These are phyloP conservation scores for Gymnosoma rotundatum DNA, from an alignment of 2,888 invertebrate species.

Conservation along the genomic window DNA sequence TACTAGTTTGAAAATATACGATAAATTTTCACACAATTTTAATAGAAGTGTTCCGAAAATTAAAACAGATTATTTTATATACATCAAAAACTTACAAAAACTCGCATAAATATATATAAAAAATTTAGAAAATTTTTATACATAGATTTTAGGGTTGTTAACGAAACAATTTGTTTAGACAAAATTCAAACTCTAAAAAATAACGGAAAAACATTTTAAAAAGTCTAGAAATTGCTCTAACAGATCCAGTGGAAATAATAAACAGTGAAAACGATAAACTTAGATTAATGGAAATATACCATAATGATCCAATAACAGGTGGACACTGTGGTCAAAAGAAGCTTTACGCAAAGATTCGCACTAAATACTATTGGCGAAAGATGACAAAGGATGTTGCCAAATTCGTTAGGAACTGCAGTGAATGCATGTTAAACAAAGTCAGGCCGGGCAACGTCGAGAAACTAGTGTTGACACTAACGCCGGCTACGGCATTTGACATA, in stretches of 20 bases:
- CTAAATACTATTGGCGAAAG: neutral
- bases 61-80: constrained; percentile 29
- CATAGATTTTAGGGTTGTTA: constrained; percentile 47
- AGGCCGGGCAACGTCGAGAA: neutral
- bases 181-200: constrained; percentile 26
- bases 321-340: constrained; percentile 17
- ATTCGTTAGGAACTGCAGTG: neutral
- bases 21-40: constrained; percentile 12
- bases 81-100: too few species aligned
- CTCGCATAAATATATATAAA: constrained; percentile 30
- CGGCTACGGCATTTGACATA: too few species aligned
- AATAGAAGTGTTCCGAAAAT: constrained; percentile 20
- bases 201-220: constrained; percentile 16
- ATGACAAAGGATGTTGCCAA: neutral
- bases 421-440: neutral
- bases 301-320: constrained; percentile 2
- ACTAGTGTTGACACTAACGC: neutral
- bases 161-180: constrained; percentile 48
- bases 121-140: constrained; percentile 33
- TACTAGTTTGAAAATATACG: neutral
- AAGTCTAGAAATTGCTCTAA: constrained; percentile 25
- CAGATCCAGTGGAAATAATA: constrained; percentile 1
- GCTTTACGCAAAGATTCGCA: neutral
- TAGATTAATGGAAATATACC: neutral
- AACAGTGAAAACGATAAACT: neutral